Conservation (phyloP, 2,888 invertebrate genomes). For the Leptinotarsa tumamoca region DNA sequence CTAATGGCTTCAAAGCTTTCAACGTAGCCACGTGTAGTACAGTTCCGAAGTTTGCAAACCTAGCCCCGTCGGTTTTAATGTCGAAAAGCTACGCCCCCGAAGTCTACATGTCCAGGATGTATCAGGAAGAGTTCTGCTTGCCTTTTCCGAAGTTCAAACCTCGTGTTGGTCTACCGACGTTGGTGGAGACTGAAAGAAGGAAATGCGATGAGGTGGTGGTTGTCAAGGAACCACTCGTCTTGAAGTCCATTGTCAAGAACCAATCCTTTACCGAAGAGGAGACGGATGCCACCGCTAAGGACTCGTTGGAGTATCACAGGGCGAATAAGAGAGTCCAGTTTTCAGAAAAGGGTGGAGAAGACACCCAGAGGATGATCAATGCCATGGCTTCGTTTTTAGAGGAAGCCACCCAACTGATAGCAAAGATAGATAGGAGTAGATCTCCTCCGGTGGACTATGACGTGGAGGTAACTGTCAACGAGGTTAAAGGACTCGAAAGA, state of each 20-base stretch:
- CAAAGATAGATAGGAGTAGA: constrained; percentile 57
- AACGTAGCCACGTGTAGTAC: constrained; percentile 35
- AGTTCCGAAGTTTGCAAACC: constrained; percentile 37
- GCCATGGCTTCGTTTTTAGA: constrained; percentile 65
- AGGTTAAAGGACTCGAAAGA: constrained; percentile 49
- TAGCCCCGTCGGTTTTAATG: constrained; percentile 48
- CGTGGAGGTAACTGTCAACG: constrained; percentile 60
- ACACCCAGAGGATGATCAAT: constrained; percentile 59
- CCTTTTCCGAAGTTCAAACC: constrained; percentile 50
- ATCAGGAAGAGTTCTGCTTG: constrained; percentile 45
- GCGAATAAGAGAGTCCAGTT: constrained; percentile 58
- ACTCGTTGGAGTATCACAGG: constrained; percentile 57
- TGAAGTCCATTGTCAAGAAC: constrained; percentile 58
- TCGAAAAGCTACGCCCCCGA: constrained; percentile 56
- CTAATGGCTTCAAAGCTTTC: constrained; percentile 23
- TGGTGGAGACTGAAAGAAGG: constrained; percentile 28
- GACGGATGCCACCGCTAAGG: constrained; percentile 40
- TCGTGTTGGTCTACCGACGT: constrained; percentile 40
- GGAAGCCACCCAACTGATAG: constrained; percentile 64
- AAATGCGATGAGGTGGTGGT: constrained; percentile 47
- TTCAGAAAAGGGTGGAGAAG: constrained; percentile 34
- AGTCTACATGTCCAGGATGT: constrained; percentile 45
- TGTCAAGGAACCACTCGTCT: constrained; percentile 52
- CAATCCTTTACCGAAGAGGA: constrained; percentile 37
- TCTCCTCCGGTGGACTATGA: constrained; percentile 56